Percentiles rank a stretch among this genome's conserved stretches.
Evolutionary conservation across 2,797 vertebrate genomes (phyloP).

Genomic region (Buceros bicornis): DNA sequence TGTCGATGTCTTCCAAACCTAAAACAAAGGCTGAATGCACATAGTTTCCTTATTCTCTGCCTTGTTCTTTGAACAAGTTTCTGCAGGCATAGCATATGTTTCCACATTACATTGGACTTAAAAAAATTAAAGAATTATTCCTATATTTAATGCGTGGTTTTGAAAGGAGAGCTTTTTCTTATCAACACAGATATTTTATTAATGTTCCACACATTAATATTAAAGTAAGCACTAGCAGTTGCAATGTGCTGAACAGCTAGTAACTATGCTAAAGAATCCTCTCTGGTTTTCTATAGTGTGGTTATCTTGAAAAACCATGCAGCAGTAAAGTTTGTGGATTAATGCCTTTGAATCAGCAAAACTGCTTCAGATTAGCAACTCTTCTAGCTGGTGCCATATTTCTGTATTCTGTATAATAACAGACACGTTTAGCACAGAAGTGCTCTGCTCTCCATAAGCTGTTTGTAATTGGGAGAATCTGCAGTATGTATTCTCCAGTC

Average conservation of each 20-base stretch:
- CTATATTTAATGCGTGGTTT: constrained; percentile 1
- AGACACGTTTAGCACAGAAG: constrained; percentile 82
- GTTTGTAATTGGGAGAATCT: constrained; percentile 72
- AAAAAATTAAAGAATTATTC: not conserved
- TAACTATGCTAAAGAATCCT: constrained; percentile 12
- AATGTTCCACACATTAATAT: constrained; percentile 1
- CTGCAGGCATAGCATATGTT: not conserved
- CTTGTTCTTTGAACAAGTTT: not conserved
- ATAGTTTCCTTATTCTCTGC: not conserved
- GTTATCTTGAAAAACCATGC: constrained; percentile 63
- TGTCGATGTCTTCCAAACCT: not conserved
- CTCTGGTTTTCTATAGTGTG: not conserved
- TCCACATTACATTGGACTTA: not conserved
- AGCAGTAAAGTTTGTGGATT: constrained; percentile 54
- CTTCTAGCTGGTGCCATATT: constrained; percentile 65
- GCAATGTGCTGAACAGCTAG: not conserved
- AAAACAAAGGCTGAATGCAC: constrained; percentile 7
- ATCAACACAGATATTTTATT: constrained; percentile 27
- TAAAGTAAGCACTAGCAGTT: not conserved
- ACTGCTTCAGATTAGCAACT: constrained; percentile 73
- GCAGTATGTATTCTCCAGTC: constrained; percentile 77
- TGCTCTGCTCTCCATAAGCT: constrained; percentile 76
- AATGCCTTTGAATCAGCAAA: constrained; percentile 66
- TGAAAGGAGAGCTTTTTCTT: constrained; percentile 22
- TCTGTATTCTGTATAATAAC: constrained; percentile 61